A percentile compares a stretch with the other conserved stretches of the same genome.
Conservation (phyloP, 2,113 vertebrate genomes). For the Trogon melanurus region DNA sequence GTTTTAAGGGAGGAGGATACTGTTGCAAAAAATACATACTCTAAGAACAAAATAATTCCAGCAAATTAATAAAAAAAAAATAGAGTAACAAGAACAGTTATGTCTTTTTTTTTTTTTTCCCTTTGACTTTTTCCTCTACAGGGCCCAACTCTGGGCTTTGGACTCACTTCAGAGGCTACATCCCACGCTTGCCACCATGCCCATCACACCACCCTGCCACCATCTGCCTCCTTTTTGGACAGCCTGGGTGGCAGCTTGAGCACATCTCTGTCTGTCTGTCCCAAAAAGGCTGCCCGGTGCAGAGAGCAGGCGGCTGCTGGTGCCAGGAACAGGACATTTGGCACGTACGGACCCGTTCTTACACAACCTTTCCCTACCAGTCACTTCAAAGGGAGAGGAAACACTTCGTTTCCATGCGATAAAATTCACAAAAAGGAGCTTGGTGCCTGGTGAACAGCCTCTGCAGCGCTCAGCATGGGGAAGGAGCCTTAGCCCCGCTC, state of each 20-base stretch:
- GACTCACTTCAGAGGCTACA: neutral
- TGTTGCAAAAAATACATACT: neutral
- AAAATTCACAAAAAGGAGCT: neutral
- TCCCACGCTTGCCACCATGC: neutral
- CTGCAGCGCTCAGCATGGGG: neutral
- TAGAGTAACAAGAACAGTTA: neutral
- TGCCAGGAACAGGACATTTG: neutral
- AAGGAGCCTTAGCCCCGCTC: neutral
- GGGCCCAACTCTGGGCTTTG: neutral
- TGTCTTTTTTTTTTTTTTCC: neutral
- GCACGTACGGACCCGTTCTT: accelerated
- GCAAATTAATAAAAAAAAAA: neutral
- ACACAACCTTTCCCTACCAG: neutral
- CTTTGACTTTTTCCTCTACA: neutral
- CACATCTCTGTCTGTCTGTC: neutral
- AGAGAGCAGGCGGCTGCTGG: neutral
- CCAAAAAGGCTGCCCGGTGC: neutral
- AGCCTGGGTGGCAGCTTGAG: neutral
- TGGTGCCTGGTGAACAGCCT: neutral
- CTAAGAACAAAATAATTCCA: neutral
- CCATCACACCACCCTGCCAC: neutral
- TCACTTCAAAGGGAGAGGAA: neutral
- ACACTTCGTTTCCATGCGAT: neutral
- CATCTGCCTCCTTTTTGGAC: neutral
- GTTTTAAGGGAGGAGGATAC: neutral